phyloP scores from a whole-genome alignment of 2,797 vertebrate species.

The Sarcoramphus papa region DNA sequence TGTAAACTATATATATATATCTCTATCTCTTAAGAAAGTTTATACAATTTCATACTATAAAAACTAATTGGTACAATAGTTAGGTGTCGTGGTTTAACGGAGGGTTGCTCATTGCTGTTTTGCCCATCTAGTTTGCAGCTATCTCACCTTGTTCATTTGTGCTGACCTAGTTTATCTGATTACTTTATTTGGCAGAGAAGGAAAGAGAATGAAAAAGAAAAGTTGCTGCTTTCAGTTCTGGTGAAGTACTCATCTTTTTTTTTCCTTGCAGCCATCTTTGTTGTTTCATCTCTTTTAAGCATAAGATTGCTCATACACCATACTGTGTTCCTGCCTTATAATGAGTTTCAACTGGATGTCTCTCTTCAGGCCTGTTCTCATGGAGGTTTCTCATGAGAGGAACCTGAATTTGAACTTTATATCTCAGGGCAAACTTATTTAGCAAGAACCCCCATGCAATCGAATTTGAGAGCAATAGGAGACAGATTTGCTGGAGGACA shows the following conservation, averaged over 20 bases:
- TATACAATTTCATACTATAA: no score
- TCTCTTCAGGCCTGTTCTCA: not conserved
- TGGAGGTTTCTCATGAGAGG: not conserved
- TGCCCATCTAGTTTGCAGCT: not conserved
- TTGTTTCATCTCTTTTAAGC: not conserved
- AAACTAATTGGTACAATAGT: no score
- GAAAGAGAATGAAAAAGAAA: not conserved
- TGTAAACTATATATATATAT: no score
- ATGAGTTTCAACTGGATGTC: not conserved
- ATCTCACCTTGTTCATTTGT: not conserved
- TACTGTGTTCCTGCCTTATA: not conserved
- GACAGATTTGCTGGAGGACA: not conserved
- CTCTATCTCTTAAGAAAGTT: no score
- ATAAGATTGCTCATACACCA: not conserved
- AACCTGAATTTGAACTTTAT: not conserved
- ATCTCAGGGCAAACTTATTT: not conserved
- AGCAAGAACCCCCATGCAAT: not conserved
- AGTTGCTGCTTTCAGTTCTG: not conserved
- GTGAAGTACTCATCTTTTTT: not conserved
- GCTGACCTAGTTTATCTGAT: constrained; percentile 6
- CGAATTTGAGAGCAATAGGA: not conserved
- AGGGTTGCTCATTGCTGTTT: not conserved
- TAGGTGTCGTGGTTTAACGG: not conserved
- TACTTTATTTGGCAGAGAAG: not conserved
- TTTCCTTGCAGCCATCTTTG: not conserved